Percentiles rank a stretch among this genome's conserved stretches.
Evolutionary conservation across 2,888 invertebrate species (phyloP).

Genomic region (Argynnis bischoffii): DNA sequence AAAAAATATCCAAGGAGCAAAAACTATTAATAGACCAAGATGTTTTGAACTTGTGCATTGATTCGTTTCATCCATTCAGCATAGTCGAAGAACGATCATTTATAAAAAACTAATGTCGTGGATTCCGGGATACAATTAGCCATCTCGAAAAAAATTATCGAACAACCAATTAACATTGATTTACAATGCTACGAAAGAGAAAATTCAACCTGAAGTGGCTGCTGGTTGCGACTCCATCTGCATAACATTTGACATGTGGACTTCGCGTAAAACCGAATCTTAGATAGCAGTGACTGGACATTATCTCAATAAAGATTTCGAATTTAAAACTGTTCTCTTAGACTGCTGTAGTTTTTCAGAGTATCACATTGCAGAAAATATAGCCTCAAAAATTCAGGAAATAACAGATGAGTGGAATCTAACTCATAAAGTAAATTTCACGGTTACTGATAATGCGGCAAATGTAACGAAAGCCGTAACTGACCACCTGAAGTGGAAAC

Average conservation of each 20-base stretch:
- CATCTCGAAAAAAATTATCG: constrained; percentile 42
- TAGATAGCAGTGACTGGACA: constrained; percentile 40
- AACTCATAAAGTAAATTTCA: constrained; percentile 43
- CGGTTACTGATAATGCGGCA: constrained; percentile 46
- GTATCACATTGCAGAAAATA: constrained; percentile 41
- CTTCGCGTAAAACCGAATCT: constrained; percentile 37
- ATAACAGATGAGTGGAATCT: constrained; percentile 34
- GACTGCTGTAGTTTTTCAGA: constrained; percentile 43
- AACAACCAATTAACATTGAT: constrained; percentile 28
- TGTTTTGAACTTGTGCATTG: constrained; percentile 34
- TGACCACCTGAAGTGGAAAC: constrained; percentile 37
- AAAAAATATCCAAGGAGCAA: constrained; percentile 17
- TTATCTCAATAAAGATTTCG: constrained; percentile 32
- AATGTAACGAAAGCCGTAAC: constrained; percentile 45
- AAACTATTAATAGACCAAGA: constrained; percentile 24
- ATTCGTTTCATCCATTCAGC: constrained; percentile 42
- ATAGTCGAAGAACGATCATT: constrained; percentile 45
- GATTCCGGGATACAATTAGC: constrained; percentile 42
- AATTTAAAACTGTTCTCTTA: constrained; percentile 43
- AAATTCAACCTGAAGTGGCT: constrained; percentile 7
- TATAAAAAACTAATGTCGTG: constrained; percentile 39
- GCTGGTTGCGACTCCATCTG: constrained; percentile 29
- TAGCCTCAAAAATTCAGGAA: constrained; percentile 37
- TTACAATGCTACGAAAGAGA: constrained; percentile 19
- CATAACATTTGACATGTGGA: constrained; percentile 40